Percentiles rank a stretch among this genome's conserved stretches.
These are phyloP conservation scores for Gobiocypris rarus DNA, from an alignment of 2,113 vertebrate species.

Conservation along the genomic window DNA sequence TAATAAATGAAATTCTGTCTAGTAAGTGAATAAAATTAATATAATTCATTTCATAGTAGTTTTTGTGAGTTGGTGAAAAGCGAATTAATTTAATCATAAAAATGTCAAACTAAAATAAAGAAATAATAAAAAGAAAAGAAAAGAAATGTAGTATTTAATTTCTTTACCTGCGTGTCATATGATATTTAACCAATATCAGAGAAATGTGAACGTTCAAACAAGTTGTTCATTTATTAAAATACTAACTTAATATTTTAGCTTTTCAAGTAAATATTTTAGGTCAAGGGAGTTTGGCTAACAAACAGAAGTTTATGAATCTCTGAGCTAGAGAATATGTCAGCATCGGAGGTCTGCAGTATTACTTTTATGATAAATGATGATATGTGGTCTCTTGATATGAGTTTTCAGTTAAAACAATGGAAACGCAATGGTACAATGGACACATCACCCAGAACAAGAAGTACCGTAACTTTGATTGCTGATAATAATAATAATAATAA, in stretches of 20 bases:
- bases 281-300: too few relatives aligned
- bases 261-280: too few relatives aligned
- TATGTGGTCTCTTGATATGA: too few relatives aligned
- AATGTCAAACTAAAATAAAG: not conserved
- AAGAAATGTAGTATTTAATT: not conserved
- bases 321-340: too few relatives aligned
- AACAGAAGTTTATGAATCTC: too few relatives aligned
- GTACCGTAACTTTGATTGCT: not conserved
- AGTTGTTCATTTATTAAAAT: not conserved
- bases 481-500: not conserved
- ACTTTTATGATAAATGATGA: not conserved
- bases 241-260: not conserved
- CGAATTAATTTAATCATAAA: not conserved
- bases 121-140: too few relatives aligned
- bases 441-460: not conserved
- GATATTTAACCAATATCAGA: not conserved
- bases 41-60: not conserved
- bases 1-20: too few relatives aligned
- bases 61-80: too few relatives aligned
- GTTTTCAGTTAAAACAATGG: not conserved
- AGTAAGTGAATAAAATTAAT: too few relatives aligned
- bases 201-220: not conserved
- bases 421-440: not conserved
- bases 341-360: not conserved
- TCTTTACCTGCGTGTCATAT: not conserved